Base-by-base conservation (phyloP, 1,140 invertebrate genomes). In the Drosophila orosa region DNA sequence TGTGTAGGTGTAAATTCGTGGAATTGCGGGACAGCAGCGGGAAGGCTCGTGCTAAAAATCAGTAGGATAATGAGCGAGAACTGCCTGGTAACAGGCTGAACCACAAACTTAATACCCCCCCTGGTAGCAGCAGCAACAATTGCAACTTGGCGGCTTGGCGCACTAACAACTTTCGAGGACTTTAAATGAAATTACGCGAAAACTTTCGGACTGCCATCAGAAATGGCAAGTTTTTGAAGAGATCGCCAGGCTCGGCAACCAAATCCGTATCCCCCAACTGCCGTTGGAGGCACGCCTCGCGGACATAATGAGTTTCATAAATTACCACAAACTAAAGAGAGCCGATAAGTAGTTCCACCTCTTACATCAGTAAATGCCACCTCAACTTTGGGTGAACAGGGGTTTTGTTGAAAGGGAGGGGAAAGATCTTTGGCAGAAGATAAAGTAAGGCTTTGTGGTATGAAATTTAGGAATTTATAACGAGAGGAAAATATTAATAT, bases 161-260 rank as follows among this genome's bases (percentile, higher is more conserved):
- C 29, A 56, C 71, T 54, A 77, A 71, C 77, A 87, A 87, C 77
- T 87, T 87, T 87, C 80, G 68, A 87, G 84, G 84, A 87, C 84
- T 87, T 89, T 84, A 87, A 87, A 87, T 87, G 84, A 87, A 87
- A 87, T 87, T 89, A 87, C 80, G 84, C 84, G 84, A 78, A 87
- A 87, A 87, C 54, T 87, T 87, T 84, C 54, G 73, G 78, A 71
- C 61, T 58, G 63, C 52, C 59, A 47, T 54, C 57, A 61, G 33
- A 29, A 60, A 67, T 73, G 56, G 47, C 44, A 87, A 83, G 65
- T 89, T 87, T 84, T 74, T 72, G 57, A 87, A 87, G 84, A 83
- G 84, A 87, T 87, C 71, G 74, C 54, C 79, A 19, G 39, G 48
- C 48, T n/a, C 48, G 29, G 0, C 29, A 22, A 3, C 48, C 17